phyloP scores from a whole-genome alignment of 2,797 vertebrate genomes.

The Sparus aurata region DNA sequence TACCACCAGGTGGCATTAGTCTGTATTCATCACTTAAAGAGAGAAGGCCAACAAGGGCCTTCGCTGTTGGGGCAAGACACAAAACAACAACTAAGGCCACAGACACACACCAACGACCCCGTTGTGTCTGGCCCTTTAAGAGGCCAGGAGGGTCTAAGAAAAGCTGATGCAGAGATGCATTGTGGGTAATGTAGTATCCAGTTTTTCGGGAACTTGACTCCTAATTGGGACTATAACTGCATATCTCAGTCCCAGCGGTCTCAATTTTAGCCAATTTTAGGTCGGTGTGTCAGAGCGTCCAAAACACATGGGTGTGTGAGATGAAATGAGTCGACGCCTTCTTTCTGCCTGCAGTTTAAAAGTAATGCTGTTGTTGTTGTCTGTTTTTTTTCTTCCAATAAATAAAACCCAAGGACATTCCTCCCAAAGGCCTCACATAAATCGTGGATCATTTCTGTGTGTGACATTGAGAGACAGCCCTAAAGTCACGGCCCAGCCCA shows the following conservation, averaged over 20 bases:
- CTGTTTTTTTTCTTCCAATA: not conserved
- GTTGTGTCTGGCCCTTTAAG: too few relatives aligned
- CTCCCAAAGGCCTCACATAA: not conserved
- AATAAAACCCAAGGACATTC: not conserved
- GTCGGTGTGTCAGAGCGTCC: not conserved
- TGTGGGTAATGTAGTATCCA: not conserved
- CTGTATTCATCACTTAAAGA: too few relatives aligned
- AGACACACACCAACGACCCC: too few relatives aligned
- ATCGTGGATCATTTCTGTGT: not conserved
- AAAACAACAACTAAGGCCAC: too few relatives aligned
- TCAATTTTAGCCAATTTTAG: too few relatives aligned
- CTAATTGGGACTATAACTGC: too few relatives aligned
- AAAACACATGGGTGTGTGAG: not conserved
- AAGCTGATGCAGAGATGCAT: not conserved
- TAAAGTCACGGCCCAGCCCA: slow-evolving; percentile 14
- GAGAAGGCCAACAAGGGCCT: too few relatives aligned
- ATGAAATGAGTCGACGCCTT: too few relatives aligned
- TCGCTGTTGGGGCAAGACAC: too few relatives aligned
- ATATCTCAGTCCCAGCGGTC: too few relatives aligned
- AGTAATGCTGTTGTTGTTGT: not conserved
- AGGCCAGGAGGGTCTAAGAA: not conserved
- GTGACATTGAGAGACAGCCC: slow-evolving; percentile 10
- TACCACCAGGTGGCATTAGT: too few relatives aligned
- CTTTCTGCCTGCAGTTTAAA: not conserved
- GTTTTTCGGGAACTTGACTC: not conserved